Conservation (phyloP, 2,797 vertebrate species). For the Molossus molossus region DNA sequence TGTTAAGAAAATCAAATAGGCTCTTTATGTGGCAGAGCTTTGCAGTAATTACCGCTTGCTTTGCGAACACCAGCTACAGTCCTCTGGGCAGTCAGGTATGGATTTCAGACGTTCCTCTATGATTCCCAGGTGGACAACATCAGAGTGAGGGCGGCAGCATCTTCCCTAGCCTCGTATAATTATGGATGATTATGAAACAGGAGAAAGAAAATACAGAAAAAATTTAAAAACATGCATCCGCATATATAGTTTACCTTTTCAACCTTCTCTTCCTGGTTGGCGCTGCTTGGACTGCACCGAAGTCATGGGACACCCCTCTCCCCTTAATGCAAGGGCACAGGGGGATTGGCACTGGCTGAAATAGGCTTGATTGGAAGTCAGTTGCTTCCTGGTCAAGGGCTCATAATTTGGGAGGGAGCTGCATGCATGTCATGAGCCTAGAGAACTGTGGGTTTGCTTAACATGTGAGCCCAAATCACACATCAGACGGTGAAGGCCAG, state of each 20-base stretch:
- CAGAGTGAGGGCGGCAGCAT: not conserved
- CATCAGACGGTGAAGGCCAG: not conserved
- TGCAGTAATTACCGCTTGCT: not conserved
- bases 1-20: slow-evolving; percentile 24
- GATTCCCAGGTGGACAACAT: not conserved
- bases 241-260: not conserved
- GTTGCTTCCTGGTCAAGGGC: not conserved
- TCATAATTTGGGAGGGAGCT: not conserved
- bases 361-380: not conserved
- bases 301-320: not conserved
- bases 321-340: not conserved
- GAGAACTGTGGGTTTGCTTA: not conserved
- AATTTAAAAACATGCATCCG: not conserved
- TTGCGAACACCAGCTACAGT: not conserved
- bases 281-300: not conserved
- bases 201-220: not conserved
- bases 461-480: not conserved
- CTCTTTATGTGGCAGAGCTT: not conserved
- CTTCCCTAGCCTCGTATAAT: not conserved
- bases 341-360: not conserved
- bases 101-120: not conserved
- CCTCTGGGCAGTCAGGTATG: not conserved
- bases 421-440: not conserved
- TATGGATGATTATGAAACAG: not conserved
- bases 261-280: not conserved